A percentile compares a stretch with the other conserved stretches of the same genome.
phyloP scores from a whole-genome alignment of 2,888 invertebrate species.

The Calliopum simillimum region DNA sequence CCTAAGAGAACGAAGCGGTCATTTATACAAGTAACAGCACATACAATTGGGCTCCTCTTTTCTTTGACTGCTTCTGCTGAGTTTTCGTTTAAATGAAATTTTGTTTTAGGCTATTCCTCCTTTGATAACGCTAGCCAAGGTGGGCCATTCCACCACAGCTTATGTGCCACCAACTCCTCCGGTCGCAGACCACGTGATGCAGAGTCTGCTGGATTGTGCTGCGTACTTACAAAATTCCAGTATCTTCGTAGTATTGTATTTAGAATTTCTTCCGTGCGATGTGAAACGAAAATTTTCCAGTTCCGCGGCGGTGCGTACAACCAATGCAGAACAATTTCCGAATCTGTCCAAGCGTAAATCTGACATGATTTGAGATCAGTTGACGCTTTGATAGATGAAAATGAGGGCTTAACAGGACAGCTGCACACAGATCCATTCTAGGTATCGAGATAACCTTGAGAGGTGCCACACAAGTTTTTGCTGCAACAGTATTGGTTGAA shows the following conservation, averaged over 20 bases:
- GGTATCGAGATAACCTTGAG: constrained; percentile 16
- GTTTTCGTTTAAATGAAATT: constrained; percentile 12
- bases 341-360: constrained; percentile 42
- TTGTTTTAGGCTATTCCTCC: constrained; percentile 22
- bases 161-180: constrained; percentile 10
- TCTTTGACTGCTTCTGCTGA: too few relatives aligned
- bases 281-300: constrained; percentile 50
- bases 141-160: constrained; percentile 17
- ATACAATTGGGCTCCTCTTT: background rate
- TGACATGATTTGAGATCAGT: background rate
- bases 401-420: too few relatives aligned
- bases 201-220: constrained; percentile 47
- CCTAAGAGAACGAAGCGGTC: constrained; percentile 1
- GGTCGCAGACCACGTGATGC: constrained; percentile 44
- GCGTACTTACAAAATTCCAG: constrained; percentile 45
- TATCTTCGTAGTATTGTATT: constrained; percentile 9
- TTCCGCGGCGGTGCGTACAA: constrained; percentile 43
- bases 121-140: constrained; percentile 10
- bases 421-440: constrained; percentile 23
- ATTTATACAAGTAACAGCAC: background rate
- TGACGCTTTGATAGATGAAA: background rate
- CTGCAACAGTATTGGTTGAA: background rate
- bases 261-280: constrained; percentile 44
- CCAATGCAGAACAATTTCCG: constrained; percentile 48
- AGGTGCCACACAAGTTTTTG: constrained; percentile 17